These are phyloP conservation scores for Crocallis elinguaria DNA, from an alignment of 2,888 invertebrate species.

Conservation along the genomic window DNA sequence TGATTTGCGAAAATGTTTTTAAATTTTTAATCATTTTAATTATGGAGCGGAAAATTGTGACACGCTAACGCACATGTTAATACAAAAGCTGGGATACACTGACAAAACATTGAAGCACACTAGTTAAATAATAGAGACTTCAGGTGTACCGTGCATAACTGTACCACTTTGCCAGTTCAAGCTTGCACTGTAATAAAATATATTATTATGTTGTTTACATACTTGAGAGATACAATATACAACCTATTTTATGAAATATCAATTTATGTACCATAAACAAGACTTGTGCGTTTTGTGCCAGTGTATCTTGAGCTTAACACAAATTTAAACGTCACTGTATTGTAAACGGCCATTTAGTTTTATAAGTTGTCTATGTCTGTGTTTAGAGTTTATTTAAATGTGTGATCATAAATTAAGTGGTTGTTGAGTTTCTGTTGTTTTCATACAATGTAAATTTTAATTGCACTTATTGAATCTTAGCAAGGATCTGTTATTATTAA, in stretches of 20 bases:
- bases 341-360: slow-evolving; percentile 6
- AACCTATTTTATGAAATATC: too few relatives aligned
- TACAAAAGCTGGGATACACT: background rate
- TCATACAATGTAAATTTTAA: slow-evolving; percentile 40
- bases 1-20: background rate
- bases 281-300: background rate
- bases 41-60: too few relatives aligned
- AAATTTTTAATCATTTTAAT: background rate
- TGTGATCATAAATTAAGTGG: slow-evolving; percentile 32
- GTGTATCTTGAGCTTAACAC: slow-evolving; percentile 2
- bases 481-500: slow-evolving; percentile 60
- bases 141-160: too few relatives aligned
- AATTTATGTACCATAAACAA: background rate
- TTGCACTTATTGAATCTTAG: slow-evolving; percentile 61
- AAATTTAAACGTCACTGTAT: background rate
- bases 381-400: slow-evolving; percentile 29
- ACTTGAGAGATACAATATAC: too few relatives aligned
- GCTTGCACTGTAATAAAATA: too few relatives aligned
- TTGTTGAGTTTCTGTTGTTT: slow-evolving; percentile 43
- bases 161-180: too few relatives aligned
- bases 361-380: slow-evolving; percentile 4
- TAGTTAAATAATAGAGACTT: too few relatives aligned
- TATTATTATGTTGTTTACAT: too few relatives aligned
- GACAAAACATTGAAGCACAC: too few relatives aligned
- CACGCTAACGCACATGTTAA: background rate